Evolutionary conservation across 1,140 invertebrate species (phyloP).

Genomic region (Cotesia chilonis): DNA sequence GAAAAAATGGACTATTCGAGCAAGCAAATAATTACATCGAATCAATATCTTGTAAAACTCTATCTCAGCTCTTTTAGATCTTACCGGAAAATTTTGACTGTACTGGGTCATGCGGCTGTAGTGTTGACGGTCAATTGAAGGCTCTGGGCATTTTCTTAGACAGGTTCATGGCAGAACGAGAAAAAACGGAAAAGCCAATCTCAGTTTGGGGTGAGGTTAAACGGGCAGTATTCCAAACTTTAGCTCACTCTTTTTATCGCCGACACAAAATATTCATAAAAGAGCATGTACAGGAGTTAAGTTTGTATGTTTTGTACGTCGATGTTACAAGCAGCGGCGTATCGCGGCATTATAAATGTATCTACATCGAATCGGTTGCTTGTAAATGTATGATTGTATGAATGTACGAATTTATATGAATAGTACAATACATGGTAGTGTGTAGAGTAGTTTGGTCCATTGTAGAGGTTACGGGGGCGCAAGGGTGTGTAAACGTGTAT

Average conservation of each 20-base stretch:
- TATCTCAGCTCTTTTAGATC: too few species aligned
- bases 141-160: too few species aligned
- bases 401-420: not conserved
- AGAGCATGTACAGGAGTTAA: constrained; percentile 15
- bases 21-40: too few species aligned
- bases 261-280: constrained; percentile 36
- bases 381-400: not conserved
- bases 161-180: not conserved
- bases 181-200: constrained; percentile 8
- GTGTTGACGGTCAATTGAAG: too few species aligned
- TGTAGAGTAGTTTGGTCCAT: too few species aligned
- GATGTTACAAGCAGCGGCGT: constrained; percentile 2
- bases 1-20: too few species aligned
- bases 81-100: too few species aligned
- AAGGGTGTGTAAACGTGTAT: too few species aligned
- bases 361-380: not conserved
- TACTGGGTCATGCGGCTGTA: too few species aligned
- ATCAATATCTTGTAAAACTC: too few species aligned
- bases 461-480: too few species aligned
- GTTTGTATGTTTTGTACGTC: constrained; percentile 24
- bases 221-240: constrained; percentile 33
- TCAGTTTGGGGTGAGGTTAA: not conserved
- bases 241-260: constrained; percentile 32
- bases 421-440: too few species aligned
- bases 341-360: constrained; percentile 33